Base-by-base conservation (phyloP, 2,888 invertebrate species). In the Orthonevra nobilis region DNA sequence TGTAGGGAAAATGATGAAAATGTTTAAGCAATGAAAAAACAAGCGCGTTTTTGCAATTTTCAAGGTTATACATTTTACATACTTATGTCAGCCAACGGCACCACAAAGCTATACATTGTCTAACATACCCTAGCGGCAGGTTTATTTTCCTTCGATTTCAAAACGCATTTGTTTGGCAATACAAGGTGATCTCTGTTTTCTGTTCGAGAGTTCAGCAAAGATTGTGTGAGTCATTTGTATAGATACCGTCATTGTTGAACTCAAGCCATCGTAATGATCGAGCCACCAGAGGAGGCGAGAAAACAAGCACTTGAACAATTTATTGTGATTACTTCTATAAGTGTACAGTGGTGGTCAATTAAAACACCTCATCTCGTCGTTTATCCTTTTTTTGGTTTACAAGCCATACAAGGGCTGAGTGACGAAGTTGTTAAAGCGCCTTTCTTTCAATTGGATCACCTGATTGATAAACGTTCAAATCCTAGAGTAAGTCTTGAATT, bases 1-100 rank as follows among this genome's bases (percentile, higher is more conserved):
- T 36, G 34, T 32, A n/a, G 17, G 34, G 15, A 36, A 10, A 52
- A 50, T n/a, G 30, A 28, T 6, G 44, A 50, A 12, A 40, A 46
- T 4, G 15, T 3, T 10, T 17, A 34, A 14, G 23, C 42, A 38
- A 42, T 44, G 58, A 58, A 30, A 46, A 69, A 58, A 58, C 32
- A 46, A 69, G 48, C 40, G 58, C 32, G 52, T 19, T 12, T 63
- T 63, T 36, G 20, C 38, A 61, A 61, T 54, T 44, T 52, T 52
- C 52, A 61, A 70, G 70, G 70, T 61, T 61, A 70, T 72, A 54
- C 61, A 60, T n/a, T n/a, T n/a, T n/a, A n/a, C n/a, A n/a, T n/a
- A n/a, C n/a, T n/a, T n/a, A n/a, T n/a, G n/a, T n/a, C n/a, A n/a
- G n/a, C n/a, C n/a, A n/a, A n/a, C n/a, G n/a, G n/a, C n/a, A n/a